phyloP scores from a whole-genome alignment of 2,113 vertebrate genomes.

The Myiagra hebetior region DNA sequence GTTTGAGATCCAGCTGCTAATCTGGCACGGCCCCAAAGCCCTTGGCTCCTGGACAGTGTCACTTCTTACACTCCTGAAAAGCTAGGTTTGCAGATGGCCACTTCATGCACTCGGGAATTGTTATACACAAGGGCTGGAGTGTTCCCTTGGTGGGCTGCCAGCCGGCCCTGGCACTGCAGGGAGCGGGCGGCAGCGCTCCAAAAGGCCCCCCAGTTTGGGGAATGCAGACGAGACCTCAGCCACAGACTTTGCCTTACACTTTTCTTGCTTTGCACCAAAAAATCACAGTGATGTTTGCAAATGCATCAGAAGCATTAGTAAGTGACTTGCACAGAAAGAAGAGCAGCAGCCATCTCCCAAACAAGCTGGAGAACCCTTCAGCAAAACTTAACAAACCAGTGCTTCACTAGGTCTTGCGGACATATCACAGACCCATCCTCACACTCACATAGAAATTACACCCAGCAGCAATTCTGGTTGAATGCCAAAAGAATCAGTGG shows the following conservation, averaged over 20 bases:
- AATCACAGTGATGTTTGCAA: background rate
- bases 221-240: background rate
- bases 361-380: background rate
- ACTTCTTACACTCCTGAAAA: constrained; percentile 46
- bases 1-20: constrained; percentile 58
- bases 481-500: background rate
- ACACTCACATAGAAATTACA: background rate
- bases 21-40: constrained; percentile 46
- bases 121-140: constrained; percentile 17
- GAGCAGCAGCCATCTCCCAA: background rate
- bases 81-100: constrained; percentile 63
- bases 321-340: background rate
- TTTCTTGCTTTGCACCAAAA: background rate
- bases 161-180: background rate
- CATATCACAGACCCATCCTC: fast-evolving
- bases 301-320: background rate
- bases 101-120: constrained; percentile 11
- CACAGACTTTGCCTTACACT: background rate
- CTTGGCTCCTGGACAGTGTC: constrained; percentile 59
- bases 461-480: background rate
- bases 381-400: background rate
- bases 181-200: fast-evolving
- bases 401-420: fast-evolving
- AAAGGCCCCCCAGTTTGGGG: background rate
- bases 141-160: constrained; percentile 47